Evolutionary conservation across 2,888 invertebrate species (phyloP), one percentile per base, ranked within the genome.

Genomic region (Eumerus sabulonum): DNA sequence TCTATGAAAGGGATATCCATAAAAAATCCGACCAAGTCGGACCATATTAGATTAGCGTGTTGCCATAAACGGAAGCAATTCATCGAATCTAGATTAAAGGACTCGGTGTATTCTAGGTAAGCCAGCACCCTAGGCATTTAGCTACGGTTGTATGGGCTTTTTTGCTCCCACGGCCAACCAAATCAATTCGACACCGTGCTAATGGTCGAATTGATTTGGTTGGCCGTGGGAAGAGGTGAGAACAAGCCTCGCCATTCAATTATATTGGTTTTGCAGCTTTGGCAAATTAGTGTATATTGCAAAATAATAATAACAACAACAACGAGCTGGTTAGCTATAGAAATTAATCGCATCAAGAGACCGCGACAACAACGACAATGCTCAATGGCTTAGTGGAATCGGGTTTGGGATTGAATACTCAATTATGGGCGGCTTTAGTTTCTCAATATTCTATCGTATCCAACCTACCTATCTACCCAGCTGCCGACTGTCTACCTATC

Each of bases 371-470:
- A 45, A 12, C 72, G 72, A 62, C 66, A 77, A 77, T 73, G 67
- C 18, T 72, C 62, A 72, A 35, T 63, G 73, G 66, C 72, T 72
- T 72, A 27, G 27, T 62, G 62, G 35, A 50, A 60, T 59, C 45
- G 19, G 51, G 62, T 72, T 72, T 72, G 36, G 47, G 12, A 53
- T 27, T 27, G 48, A n/a, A n/a, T n/a, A n/a, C n/a, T 73, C 62
- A 77, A 73, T 77, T 73, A 77, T 73, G 67, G 73, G 77, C 62
- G 67, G 51, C 40, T 40, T 56, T 57, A 44, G 74, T 74, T 74
- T 74, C 56, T 74, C 51, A 74, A 68, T 57, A 68, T 68, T 64
- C 64, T 72, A 35, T 16, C 14, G 11, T 11, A 40, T 3, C 3
- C 12, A 40, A 7, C 27, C 27, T 27, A 27, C 27, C 27, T 27